These are phyloP conservation scores for Ascidia mentula DNA, from an alignment of 23 tunicate genomes.

Conservation along the genomic window DNA sequence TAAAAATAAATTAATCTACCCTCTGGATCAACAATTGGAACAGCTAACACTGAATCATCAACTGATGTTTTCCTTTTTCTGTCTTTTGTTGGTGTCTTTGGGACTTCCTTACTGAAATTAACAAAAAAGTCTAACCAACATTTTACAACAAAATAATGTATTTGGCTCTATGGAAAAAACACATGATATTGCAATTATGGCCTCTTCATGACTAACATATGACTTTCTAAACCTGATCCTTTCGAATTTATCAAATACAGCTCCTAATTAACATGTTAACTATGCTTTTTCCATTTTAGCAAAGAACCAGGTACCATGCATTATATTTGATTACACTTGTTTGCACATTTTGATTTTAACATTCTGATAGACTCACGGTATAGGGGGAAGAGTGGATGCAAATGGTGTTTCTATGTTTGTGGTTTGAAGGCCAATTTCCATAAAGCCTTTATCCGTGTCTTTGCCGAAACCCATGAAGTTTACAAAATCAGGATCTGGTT, in stretches of 20 bases:
- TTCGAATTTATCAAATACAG: no score
- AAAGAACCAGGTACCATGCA: no score
- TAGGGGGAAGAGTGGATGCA: not conserved
- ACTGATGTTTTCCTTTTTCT: not conserved
- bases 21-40: not conserved
- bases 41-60: not conserved
- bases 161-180: no score
- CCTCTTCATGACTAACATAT: no score
- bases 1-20: not conserved
- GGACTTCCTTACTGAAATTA: not conserved
- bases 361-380: not conserved
- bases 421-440: not conserved
- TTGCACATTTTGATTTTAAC: no score
- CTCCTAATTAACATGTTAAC: no score
- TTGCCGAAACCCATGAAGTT: not conserved
- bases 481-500: not conserved
- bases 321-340: no score
- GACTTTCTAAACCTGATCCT: no score
- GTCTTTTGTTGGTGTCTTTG: not conserved
- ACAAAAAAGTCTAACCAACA: no score
- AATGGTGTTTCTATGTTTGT: not conserved
- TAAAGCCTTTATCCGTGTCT: not conserved
- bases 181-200: no score
- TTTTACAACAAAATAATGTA: not conserved
- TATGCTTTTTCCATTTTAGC: no score